Evolutionary conservation across 2,797 vertebrate species (phyloP).

Genomic region (Pangasius djambal): DNA sequence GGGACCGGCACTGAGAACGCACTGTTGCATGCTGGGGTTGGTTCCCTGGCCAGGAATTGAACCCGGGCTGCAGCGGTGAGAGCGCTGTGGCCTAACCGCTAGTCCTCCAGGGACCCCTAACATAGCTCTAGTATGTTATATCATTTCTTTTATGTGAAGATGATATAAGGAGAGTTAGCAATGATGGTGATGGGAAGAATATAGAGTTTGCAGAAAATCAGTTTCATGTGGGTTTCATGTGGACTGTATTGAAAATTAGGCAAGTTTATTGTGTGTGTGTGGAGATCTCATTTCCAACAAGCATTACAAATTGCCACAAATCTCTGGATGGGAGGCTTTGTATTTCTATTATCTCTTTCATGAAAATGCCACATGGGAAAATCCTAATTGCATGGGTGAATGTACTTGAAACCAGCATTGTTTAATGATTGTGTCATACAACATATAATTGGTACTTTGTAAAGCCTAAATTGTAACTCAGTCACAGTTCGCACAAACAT

Average conservation of each 20-base stretch:
- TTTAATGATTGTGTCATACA: conserved; percentile 20
- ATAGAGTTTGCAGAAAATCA: neutral
- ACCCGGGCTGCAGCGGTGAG: too few species aligned
- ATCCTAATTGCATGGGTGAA: neutral
- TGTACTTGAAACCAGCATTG: conserved; percentile 23
- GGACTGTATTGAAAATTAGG: neutral
- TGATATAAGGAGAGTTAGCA: neutral
- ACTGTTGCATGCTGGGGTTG: too few species aligned
- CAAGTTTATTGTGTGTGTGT: neutral
- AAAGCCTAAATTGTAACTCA: neutral
- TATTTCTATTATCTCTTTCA: conserved; percentile 4
- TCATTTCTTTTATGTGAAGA: neutral
- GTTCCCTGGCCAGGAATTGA: too few species aligned
- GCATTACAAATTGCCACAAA: neutral
- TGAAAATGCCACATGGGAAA: conserved; percentile 12
- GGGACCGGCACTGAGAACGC: too few species aligned
- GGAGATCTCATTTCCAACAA: conserved; percentile 3
- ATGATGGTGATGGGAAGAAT: neutral
- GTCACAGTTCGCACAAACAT: conserved; percentile 11
- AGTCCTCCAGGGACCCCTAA: too few species aligned
- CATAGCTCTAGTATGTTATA: neutral
- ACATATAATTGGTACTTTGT: neutral
- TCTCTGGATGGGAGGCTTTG: conserved; percentile 6
- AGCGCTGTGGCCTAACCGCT: too few species aligned
- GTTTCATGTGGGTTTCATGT: neutral